Evolutionary conservation across 2,113 vertebrate genomes (phyloP).

Genomic region (Cavia aperea): DNA sequence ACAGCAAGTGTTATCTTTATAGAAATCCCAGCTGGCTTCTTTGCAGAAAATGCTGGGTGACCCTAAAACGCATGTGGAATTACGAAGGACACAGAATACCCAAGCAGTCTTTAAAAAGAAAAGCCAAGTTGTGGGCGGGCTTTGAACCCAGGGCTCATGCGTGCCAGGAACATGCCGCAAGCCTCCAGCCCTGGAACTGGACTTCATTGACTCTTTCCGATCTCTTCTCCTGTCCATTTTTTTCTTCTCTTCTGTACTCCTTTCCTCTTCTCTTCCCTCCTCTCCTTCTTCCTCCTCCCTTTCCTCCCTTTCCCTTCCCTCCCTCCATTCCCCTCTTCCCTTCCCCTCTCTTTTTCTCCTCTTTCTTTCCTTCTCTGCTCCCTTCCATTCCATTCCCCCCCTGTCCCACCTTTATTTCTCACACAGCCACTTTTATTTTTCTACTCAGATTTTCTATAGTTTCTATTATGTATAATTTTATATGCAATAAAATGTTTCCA

Average conservation of each 20-base stretch:
- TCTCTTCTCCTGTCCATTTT: neutral
- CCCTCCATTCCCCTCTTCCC: too few relatives aligned
- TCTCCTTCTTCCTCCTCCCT: too few relatives aligned
- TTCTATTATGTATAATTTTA: too few relatives aligned
- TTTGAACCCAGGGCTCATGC: neutral
- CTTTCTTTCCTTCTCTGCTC: too few relatives aligned
- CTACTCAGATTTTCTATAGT: too few relatives aligned
- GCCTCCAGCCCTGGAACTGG: neutral
- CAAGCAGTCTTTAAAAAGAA: neutral
- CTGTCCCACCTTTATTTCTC: too few relatives aligned
- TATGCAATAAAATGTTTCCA: too few relatives aligned
- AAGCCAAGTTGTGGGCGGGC: neutral
- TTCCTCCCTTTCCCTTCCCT: too few relatives aligned
- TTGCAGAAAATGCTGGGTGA: neutral
- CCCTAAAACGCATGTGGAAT: neutral
- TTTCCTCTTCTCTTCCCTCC: too few relatives aligned
- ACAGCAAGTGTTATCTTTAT: neutral
- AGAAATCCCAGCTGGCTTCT: neutral
- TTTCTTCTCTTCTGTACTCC: neutral
- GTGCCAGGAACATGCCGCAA: neutral
- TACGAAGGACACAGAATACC: neutral
- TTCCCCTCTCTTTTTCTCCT: too few relatives aligned
- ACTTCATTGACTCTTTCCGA: neutral
- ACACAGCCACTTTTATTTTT: too few relatives aligned
- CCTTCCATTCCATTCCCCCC: too few relatives aligned